phyloP scores from a whole-genome alignment of 2,113 vertebrate species.

The Eublepharis macularius region DNA sequence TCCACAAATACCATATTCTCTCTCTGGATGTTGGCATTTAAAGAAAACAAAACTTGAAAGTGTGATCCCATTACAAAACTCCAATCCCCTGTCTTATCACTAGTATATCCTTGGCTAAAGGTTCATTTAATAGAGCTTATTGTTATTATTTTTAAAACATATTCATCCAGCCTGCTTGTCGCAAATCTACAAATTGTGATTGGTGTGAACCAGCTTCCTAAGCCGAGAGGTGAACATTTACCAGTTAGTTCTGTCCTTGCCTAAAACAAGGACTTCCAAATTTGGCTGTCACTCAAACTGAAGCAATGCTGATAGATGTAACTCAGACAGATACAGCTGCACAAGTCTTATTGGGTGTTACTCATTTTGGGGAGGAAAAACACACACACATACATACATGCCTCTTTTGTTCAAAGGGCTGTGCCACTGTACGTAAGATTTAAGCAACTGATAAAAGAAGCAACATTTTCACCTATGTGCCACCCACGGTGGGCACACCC shows the following conservation, averaged over 20 bases:
- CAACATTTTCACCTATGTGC: background rate
- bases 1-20: background rate
- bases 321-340: background rate
- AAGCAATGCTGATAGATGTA: background rate
- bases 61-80: background rate
- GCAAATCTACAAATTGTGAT: accelerated
- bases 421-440: background rate
- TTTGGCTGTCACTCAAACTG: background rate
- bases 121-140: background rate
- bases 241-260: background rate
- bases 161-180: background rate
- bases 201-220: background rate
- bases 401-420: background rate
- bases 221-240: accelerated
- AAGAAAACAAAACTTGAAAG: background rate
- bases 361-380: background rate
- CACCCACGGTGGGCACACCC: background rate
- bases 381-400: accelerated
- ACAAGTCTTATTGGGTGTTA: background rate
- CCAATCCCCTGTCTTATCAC: too few species aligned
- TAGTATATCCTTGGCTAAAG: background rate
- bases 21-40: background rate
- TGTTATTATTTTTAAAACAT: background rate
- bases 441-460: background rate
- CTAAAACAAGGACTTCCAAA: too few species aligned